A percentile compares a stretch with the other conserved stretches of the same genome.
Conservation (phyloP, 2,888 invertebrate genomes). For the Nymphalis urticae region DNA sequence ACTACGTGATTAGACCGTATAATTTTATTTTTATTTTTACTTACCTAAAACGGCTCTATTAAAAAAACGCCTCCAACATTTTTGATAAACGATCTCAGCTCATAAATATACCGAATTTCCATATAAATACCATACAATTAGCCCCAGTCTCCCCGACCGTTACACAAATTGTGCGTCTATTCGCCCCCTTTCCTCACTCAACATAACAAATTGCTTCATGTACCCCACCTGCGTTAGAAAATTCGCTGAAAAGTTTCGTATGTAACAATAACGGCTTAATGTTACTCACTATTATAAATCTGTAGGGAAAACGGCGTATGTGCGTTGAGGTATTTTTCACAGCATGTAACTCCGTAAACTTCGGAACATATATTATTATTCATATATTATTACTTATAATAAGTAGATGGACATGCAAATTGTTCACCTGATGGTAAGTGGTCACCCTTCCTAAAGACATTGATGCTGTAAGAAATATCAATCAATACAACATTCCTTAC, state of each 20-base stretch:
- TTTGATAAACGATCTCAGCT: conserved; percentile 43
- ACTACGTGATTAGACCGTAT: conserved; percentile 8
- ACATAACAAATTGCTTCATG: conserved; percentile 48
- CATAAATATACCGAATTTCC: conserved; percentile 45
- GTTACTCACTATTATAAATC: conserved; percentile 27
- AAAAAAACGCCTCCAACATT: conserved; percentile 29
- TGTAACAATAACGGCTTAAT: conserved; percentile 43
- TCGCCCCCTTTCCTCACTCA: conserved; percentile 44
- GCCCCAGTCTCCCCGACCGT: conserved; percentile 40
- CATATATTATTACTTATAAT: too few relatives aligned
- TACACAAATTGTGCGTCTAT: conserved; percentile 43
- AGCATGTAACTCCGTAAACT: background rate
- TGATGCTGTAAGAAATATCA: too few relatives aligned
- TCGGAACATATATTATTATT: too few relatives aligned
- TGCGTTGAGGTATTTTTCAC: background rate
- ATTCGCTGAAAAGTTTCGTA: conserved; percentile 40
- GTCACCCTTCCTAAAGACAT: too few relatives aligned
- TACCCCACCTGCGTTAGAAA: conserved; percentile 46
- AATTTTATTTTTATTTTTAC: conserved; percentile 22
- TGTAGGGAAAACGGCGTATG: background rate
- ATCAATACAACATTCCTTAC: too few relatives aligned
- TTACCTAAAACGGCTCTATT: conserved; percentile 22
- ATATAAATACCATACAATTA: conserved; percentile 47
- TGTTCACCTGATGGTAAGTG: too few relatives aligned
- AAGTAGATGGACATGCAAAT: too few relatives aligned